phyloP scores from a whole-genome alignment of 2,797 vertebrate species.

The Carapus acus region DNA sequence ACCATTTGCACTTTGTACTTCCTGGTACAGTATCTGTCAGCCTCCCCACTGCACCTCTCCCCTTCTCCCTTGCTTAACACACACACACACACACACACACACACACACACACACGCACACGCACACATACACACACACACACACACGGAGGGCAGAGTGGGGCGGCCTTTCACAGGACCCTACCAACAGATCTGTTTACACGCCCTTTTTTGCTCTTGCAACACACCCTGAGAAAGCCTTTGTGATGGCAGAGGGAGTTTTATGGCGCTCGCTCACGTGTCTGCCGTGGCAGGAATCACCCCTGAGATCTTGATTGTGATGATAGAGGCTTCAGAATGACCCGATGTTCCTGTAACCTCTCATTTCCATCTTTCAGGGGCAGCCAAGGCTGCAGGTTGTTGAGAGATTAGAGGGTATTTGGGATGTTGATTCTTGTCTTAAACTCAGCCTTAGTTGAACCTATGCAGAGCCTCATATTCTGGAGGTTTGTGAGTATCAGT shows the following conservation, averaged over 20 bases:
- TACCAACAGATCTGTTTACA: slow-evolving; percentile 17
- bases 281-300: background rate
- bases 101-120: too few species aligned
- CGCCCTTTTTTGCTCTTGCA: slow-evolving; percentile 6
- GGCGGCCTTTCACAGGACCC: slow-evolving; percentile 6
- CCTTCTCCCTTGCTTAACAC: slow-evolving; percentile 13
- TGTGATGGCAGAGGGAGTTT: background rate
- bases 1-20: slow-evolving; percentile 56
- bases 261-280: too few species aligned
- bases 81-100: too few species aligned
- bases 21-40: slow-evolving; percentile 44
- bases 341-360: background rate
- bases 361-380: slow-evolving; percentile 14
- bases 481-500: slow-evolving; percentile 18
- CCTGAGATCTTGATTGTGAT: background rate
- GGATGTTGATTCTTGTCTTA: slow-evolving; percentile 5
- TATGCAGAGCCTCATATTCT: background rate
- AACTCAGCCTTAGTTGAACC: background rate
- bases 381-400: background rate
- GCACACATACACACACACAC: too few species aligned
- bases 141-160: slow-evolving; percentile 23
- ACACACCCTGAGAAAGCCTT: background rate
- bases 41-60: slow-evolving; percentile 21
- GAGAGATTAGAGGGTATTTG: background rate
- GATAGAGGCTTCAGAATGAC: too few species aligned